phyloP scores from a whole-genome alignment of 1,140 invertebrate species.

The Olivierus martensii region DNA sequence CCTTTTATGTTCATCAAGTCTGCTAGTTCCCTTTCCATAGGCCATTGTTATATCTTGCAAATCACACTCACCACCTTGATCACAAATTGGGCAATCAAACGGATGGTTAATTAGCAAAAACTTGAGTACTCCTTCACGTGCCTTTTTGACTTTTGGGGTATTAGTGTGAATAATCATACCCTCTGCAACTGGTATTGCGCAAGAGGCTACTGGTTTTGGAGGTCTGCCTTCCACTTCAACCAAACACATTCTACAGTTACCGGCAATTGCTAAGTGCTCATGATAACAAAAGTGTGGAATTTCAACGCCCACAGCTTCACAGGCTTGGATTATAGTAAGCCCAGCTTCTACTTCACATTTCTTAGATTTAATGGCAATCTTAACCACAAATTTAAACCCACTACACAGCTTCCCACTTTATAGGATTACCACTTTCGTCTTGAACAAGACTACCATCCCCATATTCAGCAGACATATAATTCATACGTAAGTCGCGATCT shows the following conservation, averaged over 20 bases:
- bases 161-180: slow-evolving; percentile 94
- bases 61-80: slow-evolving; percentile 98
- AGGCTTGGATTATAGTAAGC: slow-evolving; percentile 4
- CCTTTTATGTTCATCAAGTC: slow-evolving; percentile 67
- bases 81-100: slow-evolving; percentile 98
- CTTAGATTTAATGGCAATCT: slow-evolving; percentile 1
- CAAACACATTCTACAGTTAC: slow-evolving; percentile 96
- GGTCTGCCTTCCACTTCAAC: slow-evolving; percentile 75
- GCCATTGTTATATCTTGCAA: slow-evolving; percentile 95
- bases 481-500: too few species aligned
- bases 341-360: slow-evolving; percentile 2
- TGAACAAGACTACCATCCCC: neutral
- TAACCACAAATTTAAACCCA: slow-evolving; percentile 1
- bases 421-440: slow-evolving; percentile 2
- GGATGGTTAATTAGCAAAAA: slow-evolving; percentile 97
- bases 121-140: slow-evolving; percentile 89
- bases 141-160: slow-evolving; percentile 83
- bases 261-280: slow-evolving; percentile 40
- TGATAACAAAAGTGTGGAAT: slow-evolving; percentile 5
- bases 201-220: slow-evolving; percentile 87
- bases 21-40: slow-evolving; percentile 87
- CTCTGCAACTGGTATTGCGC: slow-evolving; percentile 99
- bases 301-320: slow-evolving; percentile 3
- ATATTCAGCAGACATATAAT: too few species aligned
- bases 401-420: slow-evolving; percentile 1